These are phyloP conservation scores for Patella pellucida DNA, from an alignment of 2,888 invertebrate genomes.

Conservation along the genomic window DNA sequence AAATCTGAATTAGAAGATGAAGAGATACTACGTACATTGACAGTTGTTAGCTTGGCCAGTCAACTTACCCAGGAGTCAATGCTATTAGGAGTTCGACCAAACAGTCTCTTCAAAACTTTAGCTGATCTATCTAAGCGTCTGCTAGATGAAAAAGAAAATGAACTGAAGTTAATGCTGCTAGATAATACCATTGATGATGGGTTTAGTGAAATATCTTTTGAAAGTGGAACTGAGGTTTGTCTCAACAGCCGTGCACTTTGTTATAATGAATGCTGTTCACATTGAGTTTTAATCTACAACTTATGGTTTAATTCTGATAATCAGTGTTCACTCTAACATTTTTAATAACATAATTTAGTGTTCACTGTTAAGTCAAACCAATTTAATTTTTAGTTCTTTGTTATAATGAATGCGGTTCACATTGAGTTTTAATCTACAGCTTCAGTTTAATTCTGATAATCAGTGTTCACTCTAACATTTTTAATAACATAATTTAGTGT, in stretches of 20 bases:
- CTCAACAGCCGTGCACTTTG: neutral
- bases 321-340: too few relatives aligned
- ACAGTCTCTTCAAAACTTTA: conserved; percentile 51
- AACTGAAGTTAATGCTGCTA: neutral
- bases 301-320: too few relatives aligned
- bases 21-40: conserved; percentile 51
- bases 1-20: conserved; percentile 33
- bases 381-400: too few relatives aligned
- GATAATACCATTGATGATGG: conserved; percentile 1
- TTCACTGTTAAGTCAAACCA: too few relatives aligned
- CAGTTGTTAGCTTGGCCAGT: conserved; percentile 54
- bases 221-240: conserved; percentile 9
- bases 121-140: conserved; percentile 28
- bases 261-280: neutral
- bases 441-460: too few relatives aligned
- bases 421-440: too few relatives aligned
- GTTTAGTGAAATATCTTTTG: conserved; percentile 8
- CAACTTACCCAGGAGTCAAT: conserved; percentile 56
- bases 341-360: too few relatives aligned
- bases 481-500: too few relatives aligned
- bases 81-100: conserved; percentile 50
- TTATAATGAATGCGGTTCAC: too few relatives aligned
- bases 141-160: neutral
- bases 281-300: too few relatives aligned
- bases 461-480: too few relatives aligned